Percentiles rank a stretch among this genome's conserved stretches.
These are phyloP conservation scores for Ariopsis seemanni DNA, from an alignment of 2,113 vertebrate genomes.

Conservation along the genomic window DNA sequence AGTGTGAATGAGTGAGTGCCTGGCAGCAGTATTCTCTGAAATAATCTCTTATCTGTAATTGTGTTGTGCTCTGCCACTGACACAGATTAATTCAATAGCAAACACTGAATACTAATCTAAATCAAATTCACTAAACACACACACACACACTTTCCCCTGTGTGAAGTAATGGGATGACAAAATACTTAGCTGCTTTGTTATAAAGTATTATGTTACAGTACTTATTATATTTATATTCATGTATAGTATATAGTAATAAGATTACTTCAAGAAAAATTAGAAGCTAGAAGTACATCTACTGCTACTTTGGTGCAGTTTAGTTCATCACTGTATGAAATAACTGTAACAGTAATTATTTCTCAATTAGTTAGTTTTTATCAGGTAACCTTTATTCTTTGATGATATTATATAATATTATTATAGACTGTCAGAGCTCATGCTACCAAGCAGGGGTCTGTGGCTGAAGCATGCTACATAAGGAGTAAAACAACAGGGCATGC, in stretches of 20 bases:
- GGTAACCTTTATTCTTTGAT: not conserved
- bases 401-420: not conserved
- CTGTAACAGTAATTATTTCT: not conserved
- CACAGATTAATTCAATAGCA: constrained; percentile 39
- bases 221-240: not conserved
- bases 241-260: not conserved
- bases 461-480: not conserved
- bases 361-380: not conserved
- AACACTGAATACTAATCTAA: constrained; percentile 44
- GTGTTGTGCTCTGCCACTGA: constrained; percentile 33
- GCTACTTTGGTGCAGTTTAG: not conserved
- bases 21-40: constrained; percentile 29
- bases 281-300: not conserved
- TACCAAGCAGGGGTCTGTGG: too few relatives aligned
- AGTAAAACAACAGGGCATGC: not conserved
- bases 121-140: constrained; percentile 28
- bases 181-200: not conserved
- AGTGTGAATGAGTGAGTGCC: not conserved
- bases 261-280: not conserved
- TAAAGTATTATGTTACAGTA: not conserved
- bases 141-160: constrained; percentile 8
- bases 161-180: constrained; percentile 15
- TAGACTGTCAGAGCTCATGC: not conserved
- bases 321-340: not conserved
- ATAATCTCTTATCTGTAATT: constrained; percentile 43